Evolutionary conservation across 2,888 invertebrate genomes (phyloP).

Genomic region (Chorisops tibialis): DNA sequence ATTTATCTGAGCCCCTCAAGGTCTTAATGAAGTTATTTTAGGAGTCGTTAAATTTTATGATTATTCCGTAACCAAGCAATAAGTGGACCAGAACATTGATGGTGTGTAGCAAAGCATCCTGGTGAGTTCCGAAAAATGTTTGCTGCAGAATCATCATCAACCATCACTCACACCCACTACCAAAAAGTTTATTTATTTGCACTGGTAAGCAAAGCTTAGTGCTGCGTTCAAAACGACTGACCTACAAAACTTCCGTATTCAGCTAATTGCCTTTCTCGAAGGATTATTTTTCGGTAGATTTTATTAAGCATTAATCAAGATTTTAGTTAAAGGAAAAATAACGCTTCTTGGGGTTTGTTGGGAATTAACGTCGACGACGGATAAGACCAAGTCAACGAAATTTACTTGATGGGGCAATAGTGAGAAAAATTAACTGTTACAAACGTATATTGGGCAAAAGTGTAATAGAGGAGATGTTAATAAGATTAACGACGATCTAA

Average conservation of each 20-base stretch:
- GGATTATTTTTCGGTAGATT: slow-evolving; percentile 1
- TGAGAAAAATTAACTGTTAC: no score
- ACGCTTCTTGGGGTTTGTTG: not conserved
- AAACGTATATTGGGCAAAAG: no score
- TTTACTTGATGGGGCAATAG: not conserved
- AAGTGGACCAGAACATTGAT: no score
- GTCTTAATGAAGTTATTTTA: slow-evolving; percentile 32
- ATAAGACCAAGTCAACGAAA: not conserved
- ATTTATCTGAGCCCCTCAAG: slow-evolving; percentile 24
- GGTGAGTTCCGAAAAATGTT: no score
- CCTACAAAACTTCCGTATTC: no score
- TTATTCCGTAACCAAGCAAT: slow-evolving; percentile 23
- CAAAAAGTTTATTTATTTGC: slow-evolving; percentile 20
- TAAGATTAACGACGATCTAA: no score
- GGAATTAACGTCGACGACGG: not conserved
- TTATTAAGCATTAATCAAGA: slow-evolving; percentile 23
- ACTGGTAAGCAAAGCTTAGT: not conserved
- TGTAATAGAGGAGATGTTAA: no score
- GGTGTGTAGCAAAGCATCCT: not conserved
- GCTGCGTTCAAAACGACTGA: not conserved
- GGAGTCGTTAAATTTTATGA: slow-evolving; percentile 33
- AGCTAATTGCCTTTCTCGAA: no score
- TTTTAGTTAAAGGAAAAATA: not conserved
- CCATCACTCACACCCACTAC: no score
- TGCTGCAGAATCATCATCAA: no score